Conservation (phyloP, 2,113 vertebrate genomes). For the Amphiprion ocellaris region DNA sequence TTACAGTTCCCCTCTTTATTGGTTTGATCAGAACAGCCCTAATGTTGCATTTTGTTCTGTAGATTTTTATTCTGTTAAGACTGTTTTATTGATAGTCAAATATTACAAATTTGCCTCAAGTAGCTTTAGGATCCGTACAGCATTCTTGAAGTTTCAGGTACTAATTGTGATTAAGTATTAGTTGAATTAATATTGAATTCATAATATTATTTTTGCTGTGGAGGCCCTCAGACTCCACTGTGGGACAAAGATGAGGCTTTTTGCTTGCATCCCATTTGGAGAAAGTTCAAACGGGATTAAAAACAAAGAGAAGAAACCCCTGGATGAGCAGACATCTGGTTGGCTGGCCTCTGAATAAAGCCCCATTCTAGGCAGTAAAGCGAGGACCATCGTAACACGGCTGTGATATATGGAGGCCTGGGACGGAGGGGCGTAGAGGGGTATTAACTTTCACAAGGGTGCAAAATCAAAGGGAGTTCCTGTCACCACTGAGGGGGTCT, state of each 20-base stretch:
- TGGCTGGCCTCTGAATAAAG: slow-evolving; percentile 79
- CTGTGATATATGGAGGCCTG: slow-evolving; percentile 80
- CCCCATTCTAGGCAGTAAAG: slow-evolving; percentile 79
- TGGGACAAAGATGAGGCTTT: slow-evolving; percentile 55
- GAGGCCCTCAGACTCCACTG: slow-evolving; percentile 10
- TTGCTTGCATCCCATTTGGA: slow-evolving; percentile 56
- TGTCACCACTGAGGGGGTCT: slow-evolving; percentile 81
- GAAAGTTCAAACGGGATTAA: slow-evolving; percentile 76
- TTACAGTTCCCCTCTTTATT: not conserved
- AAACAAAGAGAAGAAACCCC: slow-evolving; percentile 77
- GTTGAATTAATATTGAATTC: not conserved
- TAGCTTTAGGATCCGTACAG: not conserved
- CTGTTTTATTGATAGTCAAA: not conserved
- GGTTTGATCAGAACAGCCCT: not conserved
- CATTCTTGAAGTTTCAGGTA: not conserved
- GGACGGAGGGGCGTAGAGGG: slow-evolving; percentile 56
- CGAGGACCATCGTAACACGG: slow-evolving; percentile 71
- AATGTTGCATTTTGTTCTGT: not conserved
- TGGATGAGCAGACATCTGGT: slow-evolving; percentile 83
- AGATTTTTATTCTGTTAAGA: not conserved
- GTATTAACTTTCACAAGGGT: slow-evolving; percentile 87
- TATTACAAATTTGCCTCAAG: not conserved
- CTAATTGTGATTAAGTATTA: not conserved
- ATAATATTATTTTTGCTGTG: not conserved
- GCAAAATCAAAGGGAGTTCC: slow-evolving; percentile 87